These are phyloP conservation scores for Lates calcarifer DNA, from an alignment of 2,113 vertebrate genomes.

Conservation along the genomic window DNA sequence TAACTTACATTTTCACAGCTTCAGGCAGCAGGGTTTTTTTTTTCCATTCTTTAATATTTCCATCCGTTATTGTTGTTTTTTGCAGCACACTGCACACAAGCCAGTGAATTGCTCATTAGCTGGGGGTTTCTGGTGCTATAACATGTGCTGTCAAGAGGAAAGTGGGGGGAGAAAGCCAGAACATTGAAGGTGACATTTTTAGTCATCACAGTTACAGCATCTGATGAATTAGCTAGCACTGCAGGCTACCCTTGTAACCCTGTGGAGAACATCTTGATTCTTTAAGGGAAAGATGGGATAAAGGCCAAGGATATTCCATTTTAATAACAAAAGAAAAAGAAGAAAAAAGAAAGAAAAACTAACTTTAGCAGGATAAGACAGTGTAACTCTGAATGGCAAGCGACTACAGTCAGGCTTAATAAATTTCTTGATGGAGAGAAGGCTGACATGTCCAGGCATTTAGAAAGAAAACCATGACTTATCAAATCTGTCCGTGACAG, in stretches of 20 bases:
- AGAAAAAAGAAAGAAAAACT: too few species aligned
- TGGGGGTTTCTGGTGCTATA: constrained; percentile 33
- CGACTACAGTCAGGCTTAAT: constrained; percentile 63
- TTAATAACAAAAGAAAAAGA: constrained; percentile 26
- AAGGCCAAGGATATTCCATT: constrained; percentile 44
- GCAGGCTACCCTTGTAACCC: constrained; percentile 35
- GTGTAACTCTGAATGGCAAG: constrained; percentile 1
- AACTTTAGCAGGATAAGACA: constrained; percentile 11
- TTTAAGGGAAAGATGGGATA: constrained; percentile 29
- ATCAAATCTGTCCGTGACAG: constrained; percentile 15
- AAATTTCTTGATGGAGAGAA: constrained; percentile 56
- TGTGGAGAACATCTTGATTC: constrained; percentile 51
- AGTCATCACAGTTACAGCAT: constrained; percentile 52
- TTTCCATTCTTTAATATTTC: constrained; percentile 2
- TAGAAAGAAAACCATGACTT: constrained; percentile 18
- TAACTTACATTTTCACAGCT: constrained; percentile 76
- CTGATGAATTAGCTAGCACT: constrained; percentile 55
- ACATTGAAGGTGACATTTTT: constrained; percentile 54
- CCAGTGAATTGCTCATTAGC: constrained; percentile 58
- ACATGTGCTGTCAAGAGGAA: constrained; percentile 14
- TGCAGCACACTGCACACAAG: constrained; percentile 39
- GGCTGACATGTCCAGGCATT: constrained; percentile 48
- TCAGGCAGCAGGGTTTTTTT: constrained; percentile 46
- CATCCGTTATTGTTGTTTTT: constrained; percentile 47
- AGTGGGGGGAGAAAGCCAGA: constrained; percentile 9